Conservation (phyloP, 1,140 invertebrate genomes). For the Drosophila prosaltans region DNA sequence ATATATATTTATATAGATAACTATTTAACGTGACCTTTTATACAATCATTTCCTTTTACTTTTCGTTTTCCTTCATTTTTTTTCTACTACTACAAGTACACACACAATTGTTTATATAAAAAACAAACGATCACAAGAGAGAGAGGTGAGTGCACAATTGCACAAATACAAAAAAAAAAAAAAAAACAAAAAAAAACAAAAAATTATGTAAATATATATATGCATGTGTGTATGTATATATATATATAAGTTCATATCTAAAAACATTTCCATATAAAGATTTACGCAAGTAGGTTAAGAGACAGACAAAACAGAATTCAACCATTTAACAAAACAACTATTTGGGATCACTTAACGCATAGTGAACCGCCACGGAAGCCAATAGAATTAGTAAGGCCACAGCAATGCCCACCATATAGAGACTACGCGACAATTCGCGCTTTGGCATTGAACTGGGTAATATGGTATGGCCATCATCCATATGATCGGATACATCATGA, state of each 20-base stretch:
- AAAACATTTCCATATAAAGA: constrained; percentile 47
- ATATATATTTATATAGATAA: constrained; percentile 43
- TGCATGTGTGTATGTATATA: background rate
- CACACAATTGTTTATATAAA: constrained; percentile 64
- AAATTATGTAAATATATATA: background rate
- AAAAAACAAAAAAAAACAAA: constrained; percentile 1
- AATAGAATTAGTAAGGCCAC: constrained; percentile 71
- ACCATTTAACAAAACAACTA: constrained; percentile 22
- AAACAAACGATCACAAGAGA: constrained; percentile 78
- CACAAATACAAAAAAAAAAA: constrained; percentile 59
- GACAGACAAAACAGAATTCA: constrained; percentile 2
- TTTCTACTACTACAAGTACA: constrained; percentile 64
- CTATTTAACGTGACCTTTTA: constrained; percentile 73
- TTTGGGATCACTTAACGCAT: constrained; percentile 45
- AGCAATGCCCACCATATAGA: constrained; percentile 75
- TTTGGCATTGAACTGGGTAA: constrained; percentile 63
- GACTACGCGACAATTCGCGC: constrained; percentile 67
- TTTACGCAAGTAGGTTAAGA: constrained; percentile 24
- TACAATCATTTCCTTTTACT: constrained; percentile 24
- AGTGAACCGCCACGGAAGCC: constrained; percentile 66
- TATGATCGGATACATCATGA: constrained; percentile 18
- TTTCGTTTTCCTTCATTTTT: constrained; percentile 31
- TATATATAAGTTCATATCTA: constrained; percentile 56
- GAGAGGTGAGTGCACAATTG: constrained; percentile 44
- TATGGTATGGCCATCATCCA: constrained; percentile 32